phyloP scores from a whole-genome alignment of 2,888 invertebrate genomes.

The Acronicta alni region DNA sequence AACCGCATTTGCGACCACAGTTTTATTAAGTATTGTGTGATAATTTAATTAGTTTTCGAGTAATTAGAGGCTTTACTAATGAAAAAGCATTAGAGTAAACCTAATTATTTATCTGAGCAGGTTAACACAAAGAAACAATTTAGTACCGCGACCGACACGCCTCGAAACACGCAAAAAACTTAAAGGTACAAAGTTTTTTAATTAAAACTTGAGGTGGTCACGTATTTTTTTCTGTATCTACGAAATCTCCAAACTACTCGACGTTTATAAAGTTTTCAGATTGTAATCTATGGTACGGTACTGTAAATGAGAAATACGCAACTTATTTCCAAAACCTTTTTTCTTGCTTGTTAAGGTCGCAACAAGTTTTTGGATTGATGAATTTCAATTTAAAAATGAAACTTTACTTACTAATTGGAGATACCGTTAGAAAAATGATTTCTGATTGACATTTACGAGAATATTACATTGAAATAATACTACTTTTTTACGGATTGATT shows the following conservation, averaged over 20 bases:
- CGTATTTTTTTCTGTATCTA: slow-evolving; percentile 47
- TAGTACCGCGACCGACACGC: slow-evolving; percentile 32
- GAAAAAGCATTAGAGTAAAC: slow-evolving; percentile 13
- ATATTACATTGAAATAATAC: too few species aligned
- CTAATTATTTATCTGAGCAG: slow-evolving; percentile 34
- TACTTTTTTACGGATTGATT: too few species aligned
- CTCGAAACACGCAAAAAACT: slow-evolving; percentile 39
- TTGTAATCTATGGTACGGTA: slow-evolving; percentile 39
- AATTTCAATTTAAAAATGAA: slow-evolving; percentile 18
- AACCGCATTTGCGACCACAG: too few species aligned
- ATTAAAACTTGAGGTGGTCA: slow-evolving; percentile 54
- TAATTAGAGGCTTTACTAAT: slow-evolving; percentile 30
- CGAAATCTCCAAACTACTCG: slow-evolving; percentile 40
- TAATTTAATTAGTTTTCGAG: neutral
- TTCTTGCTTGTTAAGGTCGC: neutral
- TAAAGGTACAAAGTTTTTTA: slow-evolving; percentile 49
- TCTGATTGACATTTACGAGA: too few species aligned
- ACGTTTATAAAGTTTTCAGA: slow-evolving; percentile 39
- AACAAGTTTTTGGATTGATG: neutral
- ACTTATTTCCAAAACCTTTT: slow-evolving; percentile 14
- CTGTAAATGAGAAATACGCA: slow-evolving; percentile 29
- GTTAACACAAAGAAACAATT: slow-evolving; percentile 40
- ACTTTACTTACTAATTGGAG: too few species aligned
- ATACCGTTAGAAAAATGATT: too few species aligned
- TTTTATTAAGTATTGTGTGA: too few species aligned